Evolutionary conservation across 2,888 invertebrate genomes (phyloP).

Genomic region (Cylloceria caligata): DNA sequence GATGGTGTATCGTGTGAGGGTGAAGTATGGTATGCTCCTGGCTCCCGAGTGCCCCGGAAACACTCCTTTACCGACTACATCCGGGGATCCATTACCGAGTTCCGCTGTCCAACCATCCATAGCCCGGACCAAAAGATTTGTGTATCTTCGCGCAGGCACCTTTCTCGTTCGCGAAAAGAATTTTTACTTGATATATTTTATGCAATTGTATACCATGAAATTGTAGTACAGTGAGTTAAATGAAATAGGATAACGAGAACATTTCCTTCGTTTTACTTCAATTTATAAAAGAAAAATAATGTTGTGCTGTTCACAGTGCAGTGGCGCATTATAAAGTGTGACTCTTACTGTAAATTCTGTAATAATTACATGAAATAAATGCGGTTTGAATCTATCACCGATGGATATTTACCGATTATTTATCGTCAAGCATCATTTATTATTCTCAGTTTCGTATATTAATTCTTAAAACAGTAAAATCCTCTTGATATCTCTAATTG

Average conservation of each 20-base stretch:
- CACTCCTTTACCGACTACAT: slow-evolving; percentile 79
- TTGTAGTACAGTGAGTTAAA: neutral
- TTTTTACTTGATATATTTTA: slow-evolving; percentile 13
- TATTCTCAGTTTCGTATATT: neutral
- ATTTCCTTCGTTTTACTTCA: neutral
- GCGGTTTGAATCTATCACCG: no score
- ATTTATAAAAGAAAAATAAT: neutral
- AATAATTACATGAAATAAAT: no score
- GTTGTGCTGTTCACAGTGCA: neutral
- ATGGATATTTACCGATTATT: no score
- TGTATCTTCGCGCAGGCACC: slow-evolving; percentile 72
- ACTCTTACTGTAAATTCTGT: neutral
- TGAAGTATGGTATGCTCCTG: slow-evolving; percentile 66
- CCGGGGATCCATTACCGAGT: slow-evolving; percentile 83
- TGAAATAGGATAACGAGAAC: neutral
- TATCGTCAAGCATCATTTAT: neutral
- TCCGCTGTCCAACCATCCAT: slow-evolving; percentile 81
- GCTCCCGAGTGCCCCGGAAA: slow-evolving; percentile 79
- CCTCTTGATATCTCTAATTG: neutral
- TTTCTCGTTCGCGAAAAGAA: slow-evolving; percentile 19
- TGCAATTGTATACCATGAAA: neutral
- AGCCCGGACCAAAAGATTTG: slow-evolving; percentile 79
- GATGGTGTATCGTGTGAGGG: slow-evolving; percentile 67
- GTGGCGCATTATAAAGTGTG: neutral
- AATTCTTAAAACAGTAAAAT: neutral